Evolutionary conservation across 1,140 invertebrate genomes (phyloP).

Genomic region (Drosophila arawakana): DNA sequence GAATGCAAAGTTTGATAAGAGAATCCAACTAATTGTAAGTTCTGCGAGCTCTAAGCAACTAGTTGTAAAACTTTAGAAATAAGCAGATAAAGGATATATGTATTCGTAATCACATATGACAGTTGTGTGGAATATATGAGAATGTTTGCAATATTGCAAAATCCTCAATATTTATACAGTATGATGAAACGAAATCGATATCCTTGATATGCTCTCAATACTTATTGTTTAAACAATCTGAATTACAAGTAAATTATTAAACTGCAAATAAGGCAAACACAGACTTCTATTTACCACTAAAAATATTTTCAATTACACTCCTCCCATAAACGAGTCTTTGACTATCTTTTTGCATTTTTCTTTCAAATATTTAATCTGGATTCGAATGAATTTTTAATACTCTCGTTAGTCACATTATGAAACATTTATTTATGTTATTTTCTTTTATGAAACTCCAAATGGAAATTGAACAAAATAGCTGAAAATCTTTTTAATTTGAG

Average conservation of each 20-base stretch:
- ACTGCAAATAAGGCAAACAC: slow-evolving; percentile 14
- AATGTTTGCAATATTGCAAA: slow-evolving; percentile 71
- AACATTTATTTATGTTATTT: no score
- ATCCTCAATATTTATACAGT: slow-evolving; percentile 71
- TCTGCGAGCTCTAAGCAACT: slow-evolving; percentile 72
- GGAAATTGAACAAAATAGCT: no score
- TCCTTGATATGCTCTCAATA: slow-evolving; percentile 31
- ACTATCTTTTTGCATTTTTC: no score
- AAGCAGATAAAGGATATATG: slow-evolving; percentile 27
- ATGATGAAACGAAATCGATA: slow-evolving; percentile 66
- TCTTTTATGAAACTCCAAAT: no score
- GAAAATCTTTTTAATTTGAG: neutral
- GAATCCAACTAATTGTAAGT: slow-evolving; percentile 58
- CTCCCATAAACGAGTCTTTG: no score
- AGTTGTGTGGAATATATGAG: slow-evolving; percentile 33
- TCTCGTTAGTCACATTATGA: no score
- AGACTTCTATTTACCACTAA: slow-evolving; percentile 8
- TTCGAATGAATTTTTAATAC: no score
- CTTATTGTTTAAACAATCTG: neutral
- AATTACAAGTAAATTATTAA: slow-evolving; percentile 30
- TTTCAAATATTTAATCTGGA: no score
- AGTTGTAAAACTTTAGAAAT: slow-evolving; percentile 47
- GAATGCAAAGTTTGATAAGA: slow-evolving; percentile 6
- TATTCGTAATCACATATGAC: slow-evolving; percentile 11
- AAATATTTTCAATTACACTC: neutral